Base-by-base conservation (phyloP, 2,888 invertebrate genomes). In the Ptychoptera albimana region DNA sequence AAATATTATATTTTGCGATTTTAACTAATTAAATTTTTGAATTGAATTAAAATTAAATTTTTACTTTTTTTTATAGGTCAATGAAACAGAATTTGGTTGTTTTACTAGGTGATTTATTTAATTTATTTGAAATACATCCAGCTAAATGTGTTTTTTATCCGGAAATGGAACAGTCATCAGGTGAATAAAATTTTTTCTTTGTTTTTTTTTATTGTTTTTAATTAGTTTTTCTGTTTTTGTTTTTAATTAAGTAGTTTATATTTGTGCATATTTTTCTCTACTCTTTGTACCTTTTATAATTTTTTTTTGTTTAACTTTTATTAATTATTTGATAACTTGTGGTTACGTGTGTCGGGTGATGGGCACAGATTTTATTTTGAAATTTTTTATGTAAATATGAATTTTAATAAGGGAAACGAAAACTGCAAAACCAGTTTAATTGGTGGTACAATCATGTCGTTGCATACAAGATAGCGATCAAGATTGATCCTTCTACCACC, bases 51-150 rank as follows among this genome's bases (percentile, higher is more conserved):
- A 34, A n/a, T 16, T 44, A 23, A 5, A 23, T 36, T 15, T 41
- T 36, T 14, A 39, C 11, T 41, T 39, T 30, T 46, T 47, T 53
- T 72, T 75, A 36, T 70, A 88, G 87, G 57, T 83, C 89, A 51
- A 86, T 92, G 85, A 82, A 83, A 63, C 82, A 84, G 60, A 93
- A 93, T 68, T 70, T 94, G 61, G 74, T 91, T 55, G 87, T 87
- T 46, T 82, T 94, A 70, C 72, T 94, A 54, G 89, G 93, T 47
- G 94, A 96, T 67, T 74, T 96, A 57, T 94, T 93, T 68, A 89
- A 88, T 66, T 75, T 87, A 57, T 73, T 93, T 61, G 94, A 94
- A 72, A 86, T 94, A 50, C 86, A 91, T 66, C 89, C 91, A 14
- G 85, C 83, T 36, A 83, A 84, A 62, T 85, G 85, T 58, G 88